Percentiles rank a stretch among this genome's conserved stretches.
Evolutionary conservation across 2,888 invertebrate species (phyloP).

Genomic region (Meiosimyza decipiens): DNA sequence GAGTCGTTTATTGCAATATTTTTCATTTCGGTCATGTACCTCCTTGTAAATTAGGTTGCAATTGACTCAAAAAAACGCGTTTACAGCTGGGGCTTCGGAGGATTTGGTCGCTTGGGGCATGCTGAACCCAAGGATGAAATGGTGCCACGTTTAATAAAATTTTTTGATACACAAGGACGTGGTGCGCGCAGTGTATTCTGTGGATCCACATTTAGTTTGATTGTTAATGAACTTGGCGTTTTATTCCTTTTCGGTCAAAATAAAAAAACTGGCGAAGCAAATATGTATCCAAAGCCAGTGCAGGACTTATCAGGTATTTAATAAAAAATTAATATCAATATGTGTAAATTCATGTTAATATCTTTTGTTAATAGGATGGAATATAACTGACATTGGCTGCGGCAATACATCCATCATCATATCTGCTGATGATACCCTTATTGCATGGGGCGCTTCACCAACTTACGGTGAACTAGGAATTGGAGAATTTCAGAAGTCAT

Average conservation of each 20-base stretch:
- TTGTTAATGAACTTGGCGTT: constrained; percentile 81
- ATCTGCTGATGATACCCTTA: constrained; percentile 89
- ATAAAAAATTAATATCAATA: not conserved
- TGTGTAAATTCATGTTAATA: not conserved
- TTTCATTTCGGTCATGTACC: not conserved
- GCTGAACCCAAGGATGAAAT: constrained; percentile 92
- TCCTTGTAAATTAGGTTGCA: constrained; percentile 71
- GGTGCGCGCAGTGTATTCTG: constrained; percentile 85
- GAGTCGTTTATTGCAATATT: not conserved
- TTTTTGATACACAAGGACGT: constrained; percentile 85
- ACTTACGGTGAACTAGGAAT: constrained; percentile 94
- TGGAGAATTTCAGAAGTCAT: constrained; percentile 89
- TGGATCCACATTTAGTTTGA: constrained; percentile 88
- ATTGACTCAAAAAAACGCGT: constrained; percentile 89
- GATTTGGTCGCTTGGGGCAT: constrained; percentile 93
- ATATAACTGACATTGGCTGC: constrained; percentile 84
- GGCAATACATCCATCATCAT: constrained; percentile 86
- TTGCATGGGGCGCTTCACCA: constrained; percentile 94
- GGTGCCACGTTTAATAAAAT: constrained; percentile 87
- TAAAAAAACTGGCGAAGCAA: constrained; percentile 93
- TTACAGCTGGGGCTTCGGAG: constrained; percentile 96
- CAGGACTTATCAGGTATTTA: constrained; percentile 82
- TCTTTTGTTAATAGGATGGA: constrained; percentile 76
- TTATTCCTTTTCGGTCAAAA: constrained; percentile 89
- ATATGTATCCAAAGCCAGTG: constrained; percentile 96